Evolutionary conservation across 2,888 invertebrate genomes (phyloP), one percentile per base, ranked within the genome.

Genomic region (Cataglyphis cursor): DNA sequence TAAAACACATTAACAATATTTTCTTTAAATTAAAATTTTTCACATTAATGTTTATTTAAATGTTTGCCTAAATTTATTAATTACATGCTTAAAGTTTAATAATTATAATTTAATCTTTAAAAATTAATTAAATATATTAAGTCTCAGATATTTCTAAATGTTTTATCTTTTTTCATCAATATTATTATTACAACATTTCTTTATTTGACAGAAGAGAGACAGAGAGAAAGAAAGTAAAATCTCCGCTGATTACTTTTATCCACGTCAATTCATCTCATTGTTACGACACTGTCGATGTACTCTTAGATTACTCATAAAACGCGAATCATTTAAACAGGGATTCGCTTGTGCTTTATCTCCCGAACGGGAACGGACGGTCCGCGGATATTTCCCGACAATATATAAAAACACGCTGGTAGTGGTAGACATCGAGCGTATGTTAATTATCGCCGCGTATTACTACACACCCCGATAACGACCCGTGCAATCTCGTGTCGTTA

Each of bases 371-470:
- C 75, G 35, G 35, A 1, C 57, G 21, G 15, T 48, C 12, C 59
- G 44, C 59, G 74, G 74, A 73, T 73, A 44, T 59, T 59, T 31
- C 35, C 35, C 78, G 35, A 48, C 44, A 35, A 80, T 59, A 80
- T 59, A 80, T 48, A 80, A 80, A 78, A 73, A 59, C 57, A 73
- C 35, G 44, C 24, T 54, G 54, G 73, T 18, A 3, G 44, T 18
- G 38, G 78, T 73, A 31, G 51, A n/a, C 41, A 57, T 57, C 57
- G 73, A 73, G 78, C 74, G 74, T 80, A 59, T 80, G 78, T 48
- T 80, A 80, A 80, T 80, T 80, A 80, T 80, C 78, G 51, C 51
- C 68, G 72, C 28, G 44, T 73, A 74, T 80, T 80, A 80, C 78
- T 48, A 80, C 78, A 80, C 24, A 38, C 66, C 59, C n/a, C 65